A percentile compares a stretch with the other conserved stretches of the same genome.
Conservation (phyloP, 2,888 invertebrate species). For the Zhuqinia jingwanae region DNA sequence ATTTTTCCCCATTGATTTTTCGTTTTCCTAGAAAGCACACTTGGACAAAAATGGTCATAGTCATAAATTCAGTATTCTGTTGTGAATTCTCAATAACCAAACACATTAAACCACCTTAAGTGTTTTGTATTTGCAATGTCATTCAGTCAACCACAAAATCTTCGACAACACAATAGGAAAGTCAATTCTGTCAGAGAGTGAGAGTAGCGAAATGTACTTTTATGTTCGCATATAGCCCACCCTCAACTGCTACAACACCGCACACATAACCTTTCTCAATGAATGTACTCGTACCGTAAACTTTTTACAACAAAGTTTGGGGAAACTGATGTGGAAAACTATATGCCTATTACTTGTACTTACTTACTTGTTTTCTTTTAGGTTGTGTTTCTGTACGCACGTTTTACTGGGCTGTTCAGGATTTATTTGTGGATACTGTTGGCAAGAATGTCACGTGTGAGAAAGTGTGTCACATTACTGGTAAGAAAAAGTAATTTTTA, state of each 20-base stretch:
- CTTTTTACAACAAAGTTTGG: constrained; percentile 3
- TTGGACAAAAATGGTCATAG: too few species aligned
- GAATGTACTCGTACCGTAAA: too few species aligned
- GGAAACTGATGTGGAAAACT: constrained; percentile 22
- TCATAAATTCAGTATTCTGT: too few species aligned
- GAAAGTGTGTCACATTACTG: constrained; percentile 82
- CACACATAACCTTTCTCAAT: too few species aligned
- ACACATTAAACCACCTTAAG: too few species aligned
- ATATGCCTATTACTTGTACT: too few species aligned
- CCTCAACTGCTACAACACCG: not conserved
- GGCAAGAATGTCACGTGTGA: constrained; percentile 82
- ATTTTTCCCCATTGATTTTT: too few species aligned
- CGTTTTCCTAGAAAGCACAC: too few species aligned
- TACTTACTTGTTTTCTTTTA: constrained; percentile 37
- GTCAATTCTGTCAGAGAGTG: too few species aligned
- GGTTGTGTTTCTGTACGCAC: constrained; percentile 79
- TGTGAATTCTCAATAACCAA: too few species aligned
- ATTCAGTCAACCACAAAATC: not conserved
- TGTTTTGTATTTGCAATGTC: constrained; percentile 39
- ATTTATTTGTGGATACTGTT: constrained; percentile 85
- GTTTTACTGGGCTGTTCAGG: constrained; percentile 87
- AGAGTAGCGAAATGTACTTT: too few species aligned
- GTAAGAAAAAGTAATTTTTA: constrained; percentile 54
- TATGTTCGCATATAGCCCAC: too few species aligned
- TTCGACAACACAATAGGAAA: not conserved